Evolutionary conservation across 2,113 vertebrate species (phyloP).

Genomic region (Sander vitreus): DNA sequence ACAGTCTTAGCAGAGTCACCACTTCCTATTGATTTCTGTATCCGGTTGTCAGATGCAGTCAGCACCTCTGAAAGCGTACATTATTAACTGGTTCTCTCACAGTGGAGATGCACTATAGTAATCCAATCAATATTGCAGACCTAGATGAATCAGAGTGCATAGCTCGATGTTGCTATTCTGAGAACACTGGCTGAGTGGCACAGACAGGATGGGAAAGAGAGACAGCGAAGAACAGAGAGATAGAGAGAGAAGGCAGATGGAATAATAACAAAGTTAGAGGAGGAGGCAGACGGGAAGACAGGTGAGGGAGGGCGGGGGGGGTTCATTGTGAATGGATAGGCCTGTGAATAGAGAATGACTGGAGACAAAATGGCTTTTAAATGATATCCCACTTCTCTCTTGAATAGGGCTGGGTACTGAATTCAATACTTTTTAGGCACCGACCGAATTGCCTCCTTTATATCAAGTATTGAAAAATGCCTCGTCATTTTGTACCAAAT

Average conservation of each 20-base stretch:
- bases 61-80: slow-evolving; percentile 53
- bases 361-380: slow-evolving; percentile 58
- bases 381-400: slow-evolving; percentile 44
- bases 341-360: slow-evolving; percentile 46
- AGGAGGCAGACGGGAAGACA: slow-evolving; percentile 58
- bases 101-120: slow-evolving; percentile 69
- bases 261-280: slow-evolving; percentile 76
- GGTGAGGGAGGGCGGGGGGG: slow-evolving; percentile 36
- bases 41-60: slow-evolving; percentile 41
- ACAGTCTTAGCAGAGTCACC: slow-evolving; percentile 25
- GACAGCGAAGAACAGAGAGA: slow-evolving; percentile 30
- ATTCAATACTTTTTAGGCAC: too few relatives aligned
- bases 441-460: too few relatives aligned
- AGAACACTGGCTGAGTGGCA: slow-evolving; percentile 51
- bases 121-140: slow-evolving; percentile 77
- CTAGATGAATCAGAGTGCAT: slow-evolving; percentile 71
- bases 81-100: slow-evolving; percentile 64
- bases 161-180: slow-evolving; percentile 70
- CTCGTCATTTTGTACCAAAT: too few relatives aligned
- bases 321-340: slow-evolving; percentile 54
- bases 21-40: slow-evolving; percentile 59
- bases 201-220: slow-evolving; percentile 61
- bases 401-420: slow-evolving; percentile 16
- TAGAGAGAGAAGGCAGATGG: slow-evolving; percentile 30
- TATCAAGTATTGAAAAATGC: too few relatives aligned